Base-by-base conservation (phyloP, 2,113 vertebrate species). In the Oceanodroma tethys region DNA sequence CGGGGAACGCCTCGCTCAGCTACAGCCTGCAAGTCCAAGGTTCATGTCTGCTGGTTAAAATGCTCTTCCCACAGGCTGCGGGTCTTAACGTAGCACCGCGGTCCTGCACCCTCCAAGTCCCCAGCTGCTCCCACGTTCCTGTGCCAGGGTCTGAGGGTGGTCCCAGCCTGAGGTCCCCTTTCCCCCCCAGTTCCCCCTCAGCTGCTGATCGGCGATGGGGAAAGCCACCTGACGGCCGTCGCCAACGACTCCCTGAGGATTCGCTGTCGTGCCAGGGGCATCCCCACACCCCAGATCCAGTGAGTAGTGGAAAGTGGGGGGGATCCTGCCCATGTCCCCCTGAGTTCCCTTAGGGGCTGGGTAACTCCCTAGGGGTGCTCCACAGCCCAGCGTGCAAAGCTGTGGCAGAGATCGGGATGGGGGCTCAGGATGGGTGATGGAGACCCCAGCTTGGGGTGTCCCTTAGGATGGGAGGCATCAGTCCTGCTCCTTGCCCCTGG, bases 1-100 rank as follows among this genome's bases (percentile, higher is more conserved):
- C 98, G 0, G 99, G 99, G 20, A 99, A 97, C 0, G 9, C 97
- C 65, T 98, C 98, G 0, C 96, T 98, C 30, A 98, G 73, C 98
- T 99, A 99, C 96, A 93, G 86, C 97, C 98, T 99, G 81, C 95
- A 95, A 4, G 96, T 99, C 72, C 99, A 98, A 98, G 99, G 99
- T 97, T 6, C 36, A 0, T 0, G 1, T 42, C 48, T 4, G 0
- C 18, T 34, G 25, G 5, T 47, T 63, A 25, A 72, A 12, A 27
- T 7, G 11, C 6, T 73, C 63, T 22, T 43, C 43, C 73, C 4
- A 1, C 2, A 42, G 72, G 10, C 56, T 48, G 26, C 5, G 38
- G 52, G 52, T n/a, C 45, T 38, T 14, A 10, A 0, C 0, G 19
- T 29, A 4, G n/a, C 11, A 0, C 45, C 0, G 2, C 50, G 8